Percentiles rank a stretch among this genome's conserved stretches.
Conservation (phyloP, 2,888 invertebrate genomes). For the Platycheirus rosarum region DNA sequence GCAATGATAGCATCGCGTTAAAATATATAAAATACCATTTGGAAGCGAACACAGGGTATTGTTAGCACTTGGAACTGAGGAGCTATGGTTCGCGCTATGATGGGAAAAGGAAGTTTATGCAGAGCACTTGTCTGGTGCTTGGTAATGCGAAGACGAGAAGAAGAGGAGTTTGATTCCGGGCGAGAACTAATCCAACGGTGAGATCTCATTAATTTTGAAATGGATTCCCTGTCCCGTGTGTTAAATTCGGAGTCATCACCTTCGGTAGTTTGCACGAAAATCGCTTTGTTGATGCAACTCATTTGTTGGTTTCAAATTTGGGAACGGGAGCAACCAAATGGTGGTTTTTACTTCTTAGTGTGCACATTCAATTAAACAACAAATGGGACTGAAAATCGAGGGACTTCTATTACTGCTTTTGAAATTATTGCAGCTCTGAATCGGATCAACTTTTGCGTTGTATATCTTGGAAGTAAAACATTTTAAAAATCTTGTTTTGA, state of each 20-base stretch:
- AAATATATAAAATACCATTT: slow-evolving; percentile 56
- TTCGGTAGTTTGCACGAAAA: slow-evolving; percentile 67
- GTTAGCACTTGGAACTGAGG: background rate
- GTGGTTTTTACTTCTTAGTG: slow-evolving; percentile 37
- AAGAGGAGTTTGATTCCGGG: slow-evolving; percentile 55
- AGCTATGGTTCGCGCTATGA: background rate
- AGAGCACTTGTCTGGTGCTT: slow-evolving; percentile 11
- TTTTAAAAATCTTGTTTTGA: too few relatives aligned
- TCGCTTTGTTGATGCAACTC: slow-evolving; percentile 58
- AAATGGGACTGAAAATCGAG: too few relatives aligned
- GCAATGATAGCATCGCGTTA: slow-evolving; percentile 59
- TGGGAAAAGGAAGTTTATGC: slow-evolving; percentile 34
- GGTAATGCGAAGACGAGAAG: slow-evolving; percentile 33
- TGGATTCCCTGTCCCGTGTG: slow-evolving; percentile 54
- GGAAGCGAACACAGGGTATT: slow-evolving; percentile 6
- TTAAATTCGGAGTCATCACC: slow-evolving; percentile 48
- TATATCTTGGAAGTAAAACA: too few relatives aligned
- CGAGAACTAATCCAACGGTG: slow-evolving; percentile 56
- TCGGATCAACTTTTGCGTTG: too few relatives aligned
- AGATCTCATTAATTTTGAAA: slow-evolving; percentile 71
- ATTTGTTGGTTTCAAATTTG: slow-evolving; percentile 57
- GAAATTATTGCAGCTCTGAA: too few relatives aligned
- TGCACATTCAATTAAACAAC: background rate
- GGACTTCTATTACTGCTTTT: too few relatives aligned
- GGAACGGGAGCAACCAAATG: slow-evolving; percentile 53